These are phyloP conservation scores for Cebidichthys violaceus DNA, from an alignment of 2,113 vertebrate species.

Conservation along the genomic window DNA sequence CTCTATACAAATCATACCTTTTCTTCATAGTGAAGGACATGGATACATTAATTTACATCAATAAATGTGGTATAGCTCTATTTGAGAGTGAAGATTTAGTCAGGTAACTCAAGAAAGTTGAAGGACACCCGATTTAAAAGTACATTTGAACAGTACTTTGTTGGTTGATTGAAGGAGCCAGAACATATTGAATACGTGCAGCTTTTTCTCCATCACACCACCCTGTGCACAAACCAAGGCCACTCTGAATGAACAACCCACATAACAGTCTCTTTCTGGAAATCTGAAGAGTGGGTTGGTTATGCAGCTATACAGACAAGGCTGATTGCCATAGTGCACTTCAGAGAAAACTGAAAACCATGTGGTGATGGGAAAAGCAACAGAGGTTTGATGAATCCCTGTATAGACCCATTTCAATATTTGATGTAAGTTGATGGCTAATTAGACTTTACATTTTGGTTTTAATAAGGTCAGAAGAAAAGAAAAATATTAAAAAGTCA, in stretches of 20 bases:
- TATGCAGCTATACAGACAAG: conserved; percentile 15
- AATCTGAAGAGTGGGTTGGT: conserved; percentile 16
- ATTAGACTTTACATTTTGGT: neutral
- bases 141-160: conserved; percentile 2
- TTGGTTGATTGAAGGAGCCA: neutral
- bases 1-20: neutral
- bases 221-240: conserved; percentile 53
- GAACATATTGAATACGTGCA: conserved; percentile 2
- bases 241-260: conserved; percentile 40
- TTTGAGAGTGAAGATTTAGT: neutral
- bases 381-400: neutral
- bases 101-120: neutral
- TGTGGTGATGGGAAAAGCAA: neutral
- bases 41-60: neutral
- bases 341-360: neutral
- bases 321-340: conserved; percentile 25
- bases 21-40: neutral
- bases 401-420: neutral
- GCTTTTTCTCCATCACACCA: neutral
- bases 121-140: neutral
- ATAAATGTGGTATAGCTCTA: neutral
- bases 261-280: conserved; percentile 15
- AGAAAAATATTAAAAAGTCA: neutral
- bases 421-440: neutral
- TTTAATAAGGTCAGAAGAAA: neutral